Base-by-base conservation (phyloP, 2,797 vertebrate genomes). In the Pogoniulus pusillus region DNA sequence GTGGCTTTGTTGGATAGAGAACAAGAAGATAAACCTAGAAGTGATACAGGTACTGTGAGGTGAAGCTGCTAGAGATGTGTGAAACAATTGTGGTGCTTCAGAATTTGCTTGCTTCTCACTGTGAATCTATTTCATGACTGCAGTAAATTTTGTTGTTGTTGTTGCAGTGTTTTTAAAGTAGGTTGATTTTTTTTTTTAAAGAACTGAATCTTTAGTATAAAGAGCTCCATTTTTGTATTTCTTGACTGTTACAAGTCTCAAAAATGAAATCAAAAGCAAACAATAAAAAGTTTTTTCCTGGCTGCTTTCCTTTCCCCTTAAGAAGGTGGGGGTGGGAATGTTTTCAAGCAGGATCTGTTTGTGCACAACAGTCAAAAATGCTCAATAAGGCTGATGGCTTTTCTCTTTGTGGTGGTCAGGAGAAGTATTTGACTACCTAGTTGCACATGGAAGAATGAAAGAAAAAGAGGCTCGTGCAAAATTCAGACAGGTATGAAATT, bases 401-500 rank as follows among this genome's bases (percentile, higher is more conserved):
- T 90, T 96, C 39, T 94, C 70, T 74, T 78, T 79, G 89, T 96
- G 57, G n/a, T 63, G 92, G 92, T 83, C 96, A 99, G 99, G 99
- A 80, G 99, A 99, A 96, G 99, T 99, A 54, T 99, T 99, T 97
- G 99, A 99, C 97, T 99, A 99, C 97, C 96, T 99, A 93, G 99
- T 99, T 96, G 99, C 99, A 94, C 99, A 99, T 37, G 99, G 99
- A 97, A 98, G 99, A 96, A 99, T 99, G 99, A 99, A 99, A 97
- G 99, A 99, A 95, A 99, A 99, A 96, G 99, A 99, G 94, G 99
- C 99, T 91, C 98, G 99, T 95, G 98, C 99, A 97, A 99, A 99
- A 98, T 99, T 99, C 98, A 98, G 99, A 98, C 99, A 99, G 98
- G 99, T 99, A 98, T 97, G 98, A 94, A 96, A 95, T 76, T 65